Conservation (phyloP, 2,888 invertebrate species). For the Apoda limacodes region DNA sequence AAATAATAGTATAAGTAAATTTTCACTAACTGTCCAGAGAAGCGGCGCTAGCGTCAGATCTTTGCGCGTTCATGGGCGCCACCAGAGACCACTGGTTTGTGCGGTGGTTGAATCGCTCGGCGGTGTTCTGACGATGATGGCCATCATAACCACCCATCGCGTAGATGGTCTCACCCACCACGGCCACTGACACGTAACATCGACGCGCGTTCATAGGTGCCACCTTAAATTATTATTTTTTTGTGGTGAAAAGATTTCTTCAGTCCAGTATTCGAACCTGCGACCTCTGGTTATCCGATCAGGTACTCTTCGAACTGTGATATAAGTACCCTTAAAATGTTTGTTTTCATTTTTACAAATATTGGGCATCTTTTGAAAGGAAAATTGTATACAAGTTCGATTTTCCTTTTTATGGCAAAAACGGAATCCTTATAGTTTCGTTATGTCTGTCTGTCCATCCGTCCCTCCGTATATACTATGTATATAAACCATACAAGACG, state of each 20-base stretch:
- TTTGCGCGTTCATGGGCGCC: constrained; percentile 87
- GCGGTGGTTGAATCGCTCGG: constrained; percentile 84
- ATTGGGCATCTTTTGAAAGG: too few species aligned
- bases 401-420: too few species aligned
- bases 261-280: neutral
- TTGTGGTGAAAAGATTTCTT: neutral
- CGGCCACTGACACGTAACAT: constrained; percentile 89
- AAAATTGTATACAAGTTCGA: too few species aligned
- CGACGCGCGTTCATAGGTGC: constrained; percentile 91
- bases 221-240: constrained; percentile 51
- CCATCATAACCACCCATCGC: constrained; percentile 93
- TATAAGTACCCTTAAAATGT: too few species aligned
- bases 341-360: too few species aligned
- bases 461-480: too few species aligned
- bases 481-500: too few species aligned
- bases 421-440: too few species aligned
- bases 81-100: constrained; percentile 92
- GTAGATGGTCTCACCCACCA: constrained; percentile 81
- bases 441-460: too few species aligned
- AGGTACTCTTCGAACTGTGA: too few species aligned
- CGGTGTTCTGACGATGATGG: constrained; percentile 86
- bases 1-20: too few species aligned
- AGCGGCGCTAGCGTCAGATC: constrained; percentile 94
- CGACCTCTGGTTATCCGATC: too few species aligned
- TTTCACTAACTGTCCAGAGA: constrained; percentile 79